A percentile compares a stretch with the other conserved stretches of the same genome.
phyloP scores from a whole-genome alignment of 2,888 invertebrate species.

The Hemaris fuciformis region DNA sequence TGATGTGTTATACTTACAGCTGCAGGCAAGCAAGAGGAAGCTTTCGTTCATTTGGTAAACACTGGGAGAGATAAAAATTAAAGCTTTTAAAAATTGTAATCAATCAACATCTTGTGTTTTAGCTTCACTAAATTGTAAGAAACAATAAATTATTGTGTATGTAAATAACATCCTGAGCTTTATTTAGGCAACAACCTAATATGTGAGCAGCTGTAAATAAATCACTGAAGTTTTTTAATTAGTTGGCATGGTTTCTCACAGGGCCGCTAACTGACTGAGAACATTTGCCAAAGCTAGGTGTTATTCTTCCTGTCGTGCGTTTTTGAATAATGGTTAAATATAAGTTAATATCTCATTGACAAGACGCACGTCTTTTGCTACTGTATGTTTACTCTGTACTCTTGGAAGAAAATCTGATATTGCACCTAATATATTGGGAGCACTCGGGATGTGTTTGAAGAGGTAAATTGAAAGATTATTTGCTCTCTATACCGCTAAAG shows the following conservation, averaged over 20 bases:
- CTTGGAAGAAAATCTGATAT: background rate
- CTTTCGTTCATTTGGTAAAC: slow-evolving; percentile 68
- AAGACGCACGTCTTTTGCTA: background rate
- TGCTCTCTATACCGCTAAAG: background rate
- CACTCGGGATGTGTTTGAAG: background rate
- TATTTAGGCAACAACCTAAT: slow-evolving; percentile 72
- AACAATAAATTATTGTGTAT: slow-evolving; percentile 82
- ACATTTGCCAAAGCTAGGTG: slow-evolving; percentile 32
- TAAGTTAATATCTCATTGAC: background rate
- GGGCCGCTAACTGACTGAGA: slow-evolving; percentile 33
- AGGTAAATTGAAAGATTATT: background rate
- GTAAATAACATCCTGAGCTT: slow-evolving; percentile 77
- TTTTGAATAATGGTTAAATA: background rate
- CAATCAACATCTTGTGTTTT: slow-evolving; percentile 78
- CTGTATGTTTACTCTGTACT: background rate
- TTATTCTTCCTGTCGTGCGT: background rate
- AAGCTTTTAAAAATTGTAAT: slow-evolving; percentile 78
- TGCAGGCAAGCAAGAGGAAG: slow-evolving; percentile 63
- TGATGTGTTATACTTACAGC: slow-evolving; percentile 67
- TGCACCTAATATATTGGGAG: background rate
- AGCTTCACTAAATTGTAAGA: slow-evolving; percentile 82
- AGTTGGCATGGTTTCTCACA: slow-evolving; percentile 34
- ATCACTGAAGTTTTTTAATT: slow-evolving; percentile 32
- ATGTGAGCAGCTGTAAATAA: slow-evolving; percentile 45
- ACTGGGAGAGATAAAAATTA: slow-evolving; percentile 72